Percentiles rank a stretch among this genome's conserved stretches.
phyloP scores from a whole-genome alignment of 2,888 invertebrate genomes.

The Osmoderma eremita region DNA sequence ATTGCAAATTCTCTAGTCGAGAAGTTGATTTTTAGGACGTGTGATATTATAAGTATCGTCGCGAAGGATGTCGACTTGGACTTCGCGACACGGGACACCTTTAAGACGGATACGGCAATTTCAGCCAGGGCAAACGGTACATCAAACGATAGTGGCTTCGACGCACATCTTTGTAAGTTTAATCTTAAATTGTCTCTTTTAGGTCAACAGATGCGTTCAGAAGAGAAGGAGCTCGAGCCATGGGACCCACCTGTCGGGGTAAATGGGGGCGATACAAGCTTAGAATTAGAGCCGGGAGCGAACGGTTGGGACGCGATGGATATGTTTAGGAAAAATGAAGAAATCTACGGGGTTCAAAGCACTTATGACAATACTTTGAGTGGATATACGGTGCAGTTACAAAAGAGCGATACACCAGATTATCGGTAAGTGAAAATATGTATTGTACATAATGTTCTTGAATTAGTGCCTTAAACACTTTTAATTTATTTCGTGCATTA shows the following conservation, averaged over 20 bases:
- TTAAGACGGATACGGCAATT: slow-evolving; percentile 90
- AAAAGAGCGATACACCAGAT: slow-evolving; percentile 87
- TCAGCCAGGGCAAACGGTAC: slow-evolving; percentile 81
- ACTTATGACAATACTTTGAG: slow-evolving; percentile 90
- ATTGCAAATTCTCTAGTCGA: slow-evolving; percentile 78
- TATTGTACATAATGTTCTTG: slow-evolving; percentile 62
- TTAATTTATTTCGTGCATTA: no score
- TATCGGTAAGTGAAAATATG: slow-evolving; percentile 73
- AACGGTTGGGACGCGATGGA: slow-evolving; percentile 98
- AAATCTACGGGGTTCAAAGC: slow-evolving; percentile 90
- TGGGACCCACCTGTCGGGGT: slow-evolving; percentile 77
- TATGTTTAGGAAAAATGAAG: slow-evolving; percentile 95
- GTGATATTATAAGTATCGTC: slow-evolving; percentile 85
- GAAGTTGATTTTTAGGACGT: slow-evolving; percentile 84
- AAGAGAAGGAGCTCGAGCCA: slow-evolving; percentile 87
- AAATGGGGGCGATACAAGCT: slow-evolving; percentile 65
- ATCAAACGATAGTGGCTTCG: background rate
- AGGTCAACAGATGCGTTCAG: slow-evolving; percentile 57
- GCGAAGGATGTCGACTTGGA: slow-evolving; percentile 89
- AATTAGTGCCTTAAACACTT: no score
- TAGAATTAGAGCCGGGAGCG: slow-evolving; percentile 78
- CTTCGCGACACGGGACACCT: slow-evolving; percentile 87
- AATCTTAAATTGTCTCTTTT: background rate
- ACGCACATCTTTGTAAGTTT: background rate
- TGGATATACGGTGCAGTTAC: slow-evolving; percentile 91